Evolutionary conservation across 1,140 invertebrate genomes (phyloP), one percentile per base, ranked within the genome.

Genomic region (Drosophila kanapiae): DNA sequence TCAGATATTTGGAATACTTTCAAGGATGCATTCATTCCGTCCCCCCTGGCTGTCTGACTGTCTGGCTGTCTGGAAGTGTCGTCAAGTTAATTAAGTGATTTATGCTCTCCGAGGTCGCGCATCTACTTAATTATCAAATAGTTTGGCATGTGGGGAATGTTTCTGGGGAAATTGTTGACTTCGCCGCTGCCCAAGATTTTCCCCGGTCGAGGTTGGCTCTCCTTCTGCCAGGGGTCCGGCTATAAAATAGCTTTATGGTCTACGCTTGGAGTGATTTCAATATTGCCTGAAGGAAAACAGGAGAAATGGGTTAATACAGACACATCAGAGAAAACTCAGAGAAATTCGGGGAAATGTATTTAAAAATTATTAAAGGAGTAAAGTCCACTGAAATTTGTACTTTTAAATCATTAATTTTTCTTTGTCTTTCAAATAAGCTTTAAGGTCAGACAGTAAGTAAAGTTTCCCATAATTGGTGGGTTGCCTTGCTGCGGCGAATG

Each of bases 121-220:
- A 80, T 90, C 85, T 90, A 90, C 85, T 90, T 90, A 90, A 90
- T 90, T 90, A 90, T 90, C 85, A 90, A 90, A 90, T 90, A 91
- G 78, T 90, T 83, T 90, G 85, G 85, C 82, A 90, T 91, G 80
- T 82, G 65, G 68, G 78, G 86, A 90, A 90, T 90, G 78, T 90
- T 90, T 82, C 61, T 51, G 63, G 47, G 71, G 77, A 80, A 87
- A 81, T 84, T 84, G 71, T 81, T 81, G 53, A 31, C 62, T 67
- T 37, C 37, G 31, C n/a, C 48, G 48, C 38, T 47, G 47, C 42
- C 45, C 45, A 68, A 81, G 74, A 78, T 80, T 80, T 67, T 62
- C 59, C 58, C 33, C 5, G 61, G 31, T 43, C 42, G 56, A 42
- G 16, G 64, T 53, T 31, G 45, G 42, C 27, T 59, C 54, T 43